Evolutionary conservation across 2,888 invertebrate genomes (phyloP).

Genomic region (Barypeithes pellucidus): DNA sequence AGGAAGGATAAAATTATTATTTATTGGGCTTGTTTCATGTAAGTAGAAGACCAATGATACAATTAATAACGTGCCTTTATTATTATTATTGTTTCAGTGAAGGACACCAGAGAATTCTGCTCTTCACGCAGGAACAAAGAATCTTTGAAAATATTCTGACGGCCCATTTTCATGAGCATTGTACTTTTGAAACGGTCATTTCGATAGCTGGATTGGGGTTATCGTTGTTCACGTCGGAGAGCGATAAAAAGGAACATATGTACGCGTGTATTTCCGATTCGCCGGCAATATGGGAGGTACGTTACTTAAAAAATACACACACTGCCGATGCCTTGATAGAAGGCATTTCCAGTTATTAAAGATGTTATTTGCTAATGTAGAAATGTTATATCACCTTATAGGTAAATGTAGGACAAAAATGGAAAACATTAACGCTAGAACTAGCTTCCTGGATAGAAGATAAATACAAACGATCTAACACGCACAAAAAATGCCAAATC

Average conservation of each 20-base stretch:
- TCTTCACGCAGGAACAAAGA: slow-evolving; percentile 84
- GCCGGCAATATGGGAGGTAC: slow-evolving; percentile 85
- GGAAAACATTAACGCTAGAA: slow-evolving; percentile 85
- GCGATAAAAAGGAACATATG: slow-evolving; percentile 77
- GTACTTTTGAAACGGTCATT: slow-evolving; percentile 79
- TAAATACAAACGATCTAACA: slow-evolving; percentile 75
- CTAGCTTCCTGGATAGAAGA: slow-evolving; percentile 88
- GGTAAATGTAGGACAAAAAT: slow-evolving; percentile 80
- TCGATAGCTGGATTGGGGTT: slow-evolving; percentile 81
- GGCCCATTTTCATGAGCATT: slow-evolving; percentile 78
- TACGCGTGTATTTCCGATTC: slow-evolving; percentile 80
- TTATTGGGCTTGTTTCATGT: slow-evolving; percentile 84
- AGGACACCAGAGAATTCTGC: slow-evolving; percentile 81
- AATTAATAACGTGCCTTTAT: no score
- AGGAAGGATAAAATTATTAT: slow-evolving; percentile 84
- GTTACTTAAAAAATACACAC: neutral
- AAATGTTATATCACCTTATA: no score
- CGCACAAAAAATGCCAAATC: slow-evolving; percentile 78
- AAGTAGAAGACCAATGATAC: slow-evolving; percentile 15
- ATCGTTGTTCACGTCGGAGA: slow-evolving; percentile 72
- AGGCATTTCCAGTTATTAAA: no score
- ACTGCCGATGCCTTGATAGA: no score
- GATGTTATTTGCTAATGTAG: no score
- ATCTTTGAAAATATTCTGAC: slow-evolving; percentile 76
- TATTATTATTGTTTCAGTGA: slow-evolving; percentile 68